These are phyloP conservation scores for Oophaga pumilio DNA, from an alignment of 2,113 vertebrate species.

Conservation along the genomic window DNA sequence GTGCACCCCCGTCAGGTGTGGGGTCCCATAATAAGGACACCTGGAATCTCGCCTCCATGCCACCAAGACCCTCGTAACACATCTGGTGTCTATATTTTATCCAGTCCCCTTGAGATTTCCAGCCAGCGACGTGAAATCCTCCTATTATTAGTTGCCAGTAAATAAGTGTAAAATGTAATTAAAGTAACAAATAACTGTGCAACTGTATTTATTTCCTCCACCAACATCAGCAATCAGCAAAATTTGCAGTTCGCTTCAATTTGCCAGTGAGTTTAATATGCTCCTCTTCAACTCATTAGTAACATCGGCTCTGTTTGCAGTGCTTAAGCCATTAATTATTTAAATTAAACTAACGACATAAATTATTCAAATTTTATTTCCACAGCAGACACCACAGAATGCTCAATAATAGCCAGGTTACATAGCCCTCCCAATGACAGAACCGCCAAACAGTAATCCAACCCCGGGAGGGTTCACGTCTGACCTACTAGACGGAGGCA, in stretches of 20 bases:
- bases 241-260: conserved; percentile 63
- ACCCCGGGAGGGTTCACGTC: neutral
- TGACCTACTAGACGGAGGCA: neutral
- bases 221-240: conserved; percentile 47
- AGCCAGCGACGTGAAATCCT: neutral
- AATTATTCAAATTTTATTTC: conserved; percentile 71
- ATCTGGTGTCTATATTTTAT: neutral
- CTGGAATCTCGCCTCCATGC: neutral
- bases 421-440: conserved; percentile 59
- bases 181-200: conserved; percentile 25
- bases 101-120: neutral
- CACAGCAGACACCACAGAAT: conserved; percentile 63
- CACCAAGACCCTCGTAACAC: neutral
- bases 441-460: conserved; percentile 53
- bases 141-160: conserved; percentile 2
- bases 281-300: conserved; percentile 65
- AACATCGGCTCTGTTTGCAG: conserved; percentile 68
- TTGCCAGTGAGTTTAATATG: conserved; percentile 65
- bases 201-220: conserved; percentile 11
- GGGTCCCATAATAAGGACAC: neutral
- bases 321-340: conserved; percentile 71
- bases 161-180: conserved; percentile 28
- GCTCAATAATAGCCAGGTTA: conserved; percentile 63
- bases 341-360: conserved; percentile 70
- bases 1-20: neutral